Base-by-base conservation (phyloP, 2,888 invertebrate genomes). In the Lottia gigantea region DNA sequence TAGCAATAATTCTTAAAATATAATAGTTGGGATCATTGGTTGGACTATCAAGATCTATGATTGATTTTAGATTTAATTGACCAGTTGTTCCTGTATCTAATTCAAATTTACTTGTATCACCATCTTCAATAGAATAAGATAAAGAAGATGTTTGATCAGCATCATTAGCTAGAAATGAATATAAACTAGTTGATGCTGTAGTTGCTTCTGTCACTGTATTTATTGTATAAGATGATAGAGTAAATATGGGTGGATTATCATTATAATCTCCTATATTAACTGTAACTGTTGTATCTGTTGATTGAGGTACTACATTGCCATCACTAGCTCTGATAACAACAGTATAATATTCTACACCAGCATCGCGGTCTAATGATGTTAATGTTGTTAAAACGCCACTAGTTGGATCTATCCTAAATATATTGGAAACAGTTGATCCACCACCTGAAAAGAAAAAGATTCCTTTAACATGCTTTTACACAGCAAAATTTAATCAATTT, bases 271-370 rank as follows among this genome's bases (percentile, higher is more conserved):
- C 26, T 62, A 76, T 55, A 1, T 45, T 68, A 23, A 78, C 70
- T 7, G 46, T 66, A 7, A 77, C 31, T 14, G 62, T 66, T n/a
- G 67, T 66, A 19, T 68, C 71, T 14, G 67, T 63, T 16, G 40
- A 74, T 45, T 69, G 14, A 8, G 74, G n/a, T 0, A 72, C 49
- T 0, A 67, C 49, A 15, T 70, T 68, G 19, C 68, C 72, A 62
- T 79, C 76, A 2, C 68, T 61, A 1, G 77, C 79, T 25, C 67
- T 55, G 16, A 79, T 73, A 8, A 73, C 70, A 6, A 81, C 62
- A 64, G 71, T 75, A 71, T 78, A 81, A 61, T 76, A 77, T 3
- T 74, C 68, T 6, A 74, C 68, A 45, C 62, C 67, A 46, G 46
- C 67, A 55, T 55, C 55, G n/a, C 62, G 62, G 26, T 68, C 67